Evolutionary conservation across 92 coral and sea anemone genomes (phyloP), one percentile per base, ranked within the genome.

Genomic region (Zoanthus gigantus): DNA sequence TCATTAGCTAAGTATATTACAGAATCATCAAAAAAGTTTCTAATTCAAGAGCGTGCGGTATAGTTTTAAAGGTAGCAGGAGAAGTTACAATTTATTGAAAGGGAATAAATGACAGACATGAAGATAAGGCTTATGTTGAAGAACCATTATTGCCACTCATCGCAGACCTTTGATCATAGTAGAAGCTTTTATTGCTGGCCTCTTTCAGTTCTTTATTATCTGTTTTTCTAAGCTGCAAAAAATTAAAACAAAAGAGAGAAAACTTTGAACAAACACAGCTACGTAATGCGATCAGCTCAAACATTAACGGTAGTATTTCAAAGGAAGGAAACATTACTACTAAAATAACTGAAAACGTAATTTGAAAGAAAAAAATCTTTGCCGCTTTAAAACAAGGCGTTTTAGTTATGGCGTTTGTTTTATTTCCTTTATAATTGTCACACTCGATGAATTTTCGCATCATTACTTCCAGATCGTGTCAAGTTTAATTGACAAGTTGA

Each of bases 401-500:
- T 23, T 67, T 81, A 53, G 60, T 54, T 65, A 14, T 44, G 63
- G 7, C 29, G 85, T 42, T 31, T 58, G 76, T 44, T 63, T 66
- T 63, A 29, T 67, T 67, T 47, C 85, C 74, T 71, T 28, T 81
- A 11, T 11, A 46, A 71, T 65, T 81, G 85, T 81, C 85, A 81
- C 75, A 81, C 75, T 66, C 61, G 60, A 81, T 81, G 85, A 81
- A 81, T 81, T 81, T 81, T 63, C 46, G 66, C 76, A 81, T 81
- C 85, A 81, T 81, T 81, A 81, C 85, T 44, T 48, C 75, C 85
- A 81, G 85, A 58, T 66, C 75, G 86, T 90, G 98, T 93, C 98
- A 95, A 66, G 61, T 28, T 68, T 58, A 88, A 87, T 57, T 95
- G 98, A 93, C 98, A 95, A 89, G 86, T 93, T 86, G 83, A 87